Evolutionary conservation across 2,888 invertebrate genomes (phyloP).

Genomic region (Pseudococcus viburni): DNA sequence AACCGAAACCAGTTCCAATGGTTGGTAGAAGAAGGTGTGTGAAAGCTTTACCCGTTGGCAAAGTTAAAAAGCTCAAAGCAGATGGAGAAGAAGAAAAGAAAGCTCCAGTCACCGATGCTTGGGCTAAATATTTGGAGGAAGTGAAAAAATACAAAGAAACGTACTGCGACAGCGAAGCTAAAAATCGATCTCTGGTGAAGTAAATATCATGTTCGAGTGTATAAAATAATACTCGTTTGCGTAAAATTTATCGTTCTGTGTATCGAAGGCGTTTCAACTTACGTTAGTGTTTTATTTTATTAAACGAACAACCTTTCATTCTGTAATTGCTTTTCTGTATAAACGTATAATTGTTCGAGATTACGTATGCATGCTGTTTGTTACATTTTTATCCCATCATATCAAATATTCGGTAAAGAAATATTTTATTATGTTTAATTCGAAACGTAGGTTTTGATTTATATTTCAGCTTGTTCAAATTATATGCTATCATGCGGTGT

Average conservation of each 20-base stretch:
- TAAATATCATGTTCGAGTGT: conserved; percentile 72
- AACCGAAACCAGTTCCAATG: conserved; percentile 71
- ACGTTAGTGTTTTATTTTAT: background rate
- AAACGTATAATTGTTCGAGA: background rate
- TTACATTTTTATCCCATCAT: background rate
- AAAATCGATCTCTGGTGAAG: conserved; percentile 91
- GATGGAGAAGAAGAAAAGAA: conserved; percentile 74
- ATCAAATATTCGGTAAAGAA: background rate
- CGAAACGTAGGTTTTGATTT: background rate
- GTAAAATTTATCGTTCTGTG: background rate
- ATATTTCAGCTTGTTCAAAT: background rate
- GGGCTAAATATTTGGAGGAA: conserved; percentile 94
- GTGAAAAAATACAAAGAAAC: conserved; percentile 93
- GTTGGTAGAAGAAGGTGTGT: conserved; percentile 90
- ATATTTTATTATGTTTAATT: background rate
- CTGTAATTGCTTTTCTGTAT: conserved; percentile 1
- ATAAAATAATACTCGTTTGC: conserved; percentile 25
- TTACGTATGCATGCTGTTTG: background rate
- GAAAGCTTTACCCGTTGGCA: conserved; percentile 88
- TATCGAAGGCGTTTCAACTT: conserved; percentile 16
- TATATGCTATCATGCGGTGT: background rate
- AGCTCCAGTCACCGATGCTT: conserved; percentile 83
- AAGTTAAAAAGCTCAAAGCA: conserved; percentile 87
- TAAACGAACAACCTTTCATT: background rate
- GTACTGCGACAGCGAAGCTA: conserved; percentile 89